A percentile compares a stretch with the other conserved stretches of the same genome.
Conservation (phyloP, 2,797 vertebrate genomes). For the Microcaecilia unicolor region DNA sequence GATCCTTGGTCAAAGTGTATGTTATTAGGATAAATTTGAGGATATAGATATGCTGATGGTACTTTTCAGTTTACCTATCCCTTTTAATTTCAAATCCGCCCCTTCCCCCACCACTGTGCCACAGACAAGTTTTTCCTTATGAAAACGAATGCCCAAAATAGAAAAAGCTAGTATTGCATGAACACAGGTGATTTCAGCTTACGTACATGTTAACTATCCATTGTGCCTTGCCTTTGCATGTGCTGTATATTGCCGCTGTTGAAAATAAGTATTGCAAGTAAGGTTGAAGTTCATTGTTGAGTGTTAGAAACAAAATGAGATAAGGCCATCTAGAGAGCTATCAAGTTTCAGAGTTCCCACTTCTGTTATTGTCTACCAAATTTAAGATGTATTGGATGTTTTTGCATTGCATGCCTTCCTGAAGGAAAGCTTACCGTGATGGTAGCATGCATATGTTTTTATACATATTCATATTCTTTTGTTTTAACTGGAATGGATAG, state of each 20-base stretch:
- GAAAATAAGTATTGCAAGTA: slow-evolving; percentile 23
- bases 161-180: no score
- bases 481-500: no score
- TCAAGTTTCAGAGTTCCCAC: slow-evolving; percentile 21
- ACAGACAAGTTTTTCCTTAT: no score
- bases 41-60: slow-evolving; percentile 59
- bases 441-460: no score
- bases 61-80: slow-evolving; percentile 49
- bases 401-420: slow-evolving; percentile 5
- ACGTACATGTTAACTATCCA: slow-evolving; percentile 42
- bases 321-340: slow-evolving; percentile 27
- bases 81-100: slow-evolving; percentile 13
- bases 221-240: slow-evolving; percentile 25
- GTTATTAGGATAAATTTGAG: slow-evolving; percentile 60
- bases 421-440: no score
- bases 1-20: slow-evolving; percentile 59
- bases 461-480: no score
- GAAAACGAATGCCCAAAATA: no score
- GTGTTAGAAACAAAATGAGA: slow-evolving; percentile 26
- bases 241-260: slow-evolving; percentile 18
- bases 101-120: slow-evolving; percentile 20
- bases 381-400: slow-evolving; percentile 16
- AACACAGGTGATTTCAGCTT: slow-evolving; percentile 38
- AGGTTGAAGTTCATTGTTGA: slow-evolving; percentile 18
- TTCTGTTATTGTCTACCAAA: no score